A percentile compares a stretch with the other conserved stretches of the same genome.
Conservation (phyloP, 2,113 vertebrate species). For the Verasper variegatus region DNA sequence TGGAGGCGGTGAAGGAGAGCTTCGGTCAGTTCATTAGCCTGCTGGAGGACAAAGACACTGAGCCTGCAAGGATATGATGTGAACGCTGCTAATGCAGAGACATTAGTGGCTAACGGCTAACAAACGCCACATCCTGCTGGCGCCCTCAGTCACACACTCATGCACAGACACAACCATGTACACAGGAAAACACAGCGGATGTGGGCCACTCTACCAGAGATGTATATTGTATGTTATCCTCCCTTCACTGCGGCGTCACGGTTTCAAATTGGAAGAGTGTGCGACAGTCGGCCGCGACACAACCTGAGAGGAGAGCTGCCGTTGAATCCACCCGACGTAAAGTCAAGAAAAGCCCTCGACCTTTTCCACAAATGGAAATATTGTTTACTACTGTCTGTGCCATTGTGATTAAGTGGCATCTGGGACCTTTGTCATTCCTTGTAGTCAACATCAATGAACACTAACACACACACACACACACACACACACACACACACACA, state of each 20-base stretch:
- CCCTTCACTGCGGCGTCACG: slow-evolving; percentile 31
- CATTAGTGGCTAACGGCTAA: slow-evolving; percentile 39
- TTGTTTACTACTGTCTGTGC: slow-evolving; percentile 62
- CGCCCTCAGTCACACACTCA: slow-evolving; percentile 44
- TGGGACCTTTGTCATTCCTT: slow-evolving; percentile 39
- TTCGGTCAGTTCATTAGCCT: slow-evolving; percentile 92
- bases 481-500: slow-evolving; percentile 29
- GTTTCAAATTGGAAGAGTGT: slow-evolving; percentile 34
- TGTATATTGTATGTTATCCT: slow-evolving; percentile 47
- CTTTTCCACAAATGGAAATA: slow-evolving; percentile 47
- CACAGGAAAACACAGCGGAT: slow-evolving; percentile 39
- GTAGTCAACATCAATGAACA: slow-evolving; percentile 34
- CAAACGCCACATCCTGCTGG: slow-evolving; percentile 32
- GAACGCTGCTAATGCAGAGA: slow-evolving; percentile 80
- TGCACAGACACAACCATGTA: slow-evolving; percentile 35
- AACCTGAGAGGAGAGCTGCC: slow-evolving; percentile 32
- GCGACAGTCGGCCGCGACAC: slow-evolving; percentile 1
- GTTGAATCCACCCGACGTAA: slow-evolving; percentile 3
- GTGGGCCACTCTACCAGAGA: slow-evolving; percentile 36
- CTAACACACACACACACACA: slow-evolving; percentile 33
- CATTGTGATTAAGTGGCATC: slow-evolving; percentile 48
- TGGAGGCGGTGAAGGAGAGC: slow-evolving; percentile 92
- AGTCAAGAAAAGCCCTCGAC: slow-evolving; percentile 9
- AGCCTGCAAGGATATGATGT: slow-evolving; percentile 91
- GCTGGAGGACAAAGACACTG: slow-evolving; percentile 93